phyloP scores from a whole-genome alignment of 2,888 invertebrate genomes.

The Ellobium chinense region DNA sequence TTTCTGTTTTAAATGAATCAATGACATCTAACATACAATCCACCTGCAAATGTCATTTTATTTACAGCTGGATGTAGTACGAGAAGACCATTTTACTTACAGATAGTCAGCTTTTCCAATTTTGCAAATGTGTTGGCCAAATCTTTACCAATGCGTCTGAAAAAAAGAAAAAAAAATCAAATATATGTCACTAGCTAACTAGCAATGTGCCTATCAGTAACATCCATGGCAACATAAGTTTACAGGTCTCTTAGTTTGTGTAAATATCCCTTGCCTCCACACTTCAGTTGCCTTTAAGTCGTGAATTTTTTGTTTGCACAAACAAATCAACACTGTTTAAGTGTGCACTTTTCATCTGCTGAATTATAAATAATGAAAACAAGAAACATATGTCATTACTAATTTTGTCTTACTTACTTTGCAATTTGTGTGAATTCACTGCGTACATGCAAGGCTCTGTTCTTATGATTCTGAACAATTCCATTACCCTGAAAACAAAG shows the following conservation, averaged over 20 bases:
- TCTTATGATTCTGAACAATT: conserved; percentile 80
- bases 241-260: no score
- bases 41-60: background rate
- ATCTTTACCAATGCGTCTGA: conserved; percentile 90
- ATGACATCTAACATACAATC: background rate
- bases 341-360: no score
- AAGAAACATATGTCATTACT: no score
- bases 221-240: no score
- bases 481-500: conserved; percentile 82
- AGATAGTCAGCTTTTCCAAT: conserved; percentile 94
- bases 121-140: conserved; percentile 97
- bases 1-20: no score
- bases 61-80: conserved; percentile 60
- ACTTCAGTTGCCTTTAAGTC: no score
- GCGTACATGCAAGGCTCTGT: conserved; percentile 89
- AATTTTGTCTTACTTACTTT: conserved; percentile 79
- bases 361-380: no score
- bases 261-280: no score
- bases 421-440: conserved; percentile 97
- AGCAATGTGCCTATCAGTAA: no score
- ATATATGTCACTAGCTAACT: no score
- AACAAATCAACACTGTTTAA: no score
- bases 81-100: conserved; percentile 84
- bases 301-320: no score
- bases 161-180: conserved; percentile 18